A percentile compares a stretch with the other conserved stretches of the same genome.
These are phyloP conservation scores for Illadopsis cleaveri DNA, from an alignment of 2,113 vertebrate species.

Conservation along the genomic window DNA sequence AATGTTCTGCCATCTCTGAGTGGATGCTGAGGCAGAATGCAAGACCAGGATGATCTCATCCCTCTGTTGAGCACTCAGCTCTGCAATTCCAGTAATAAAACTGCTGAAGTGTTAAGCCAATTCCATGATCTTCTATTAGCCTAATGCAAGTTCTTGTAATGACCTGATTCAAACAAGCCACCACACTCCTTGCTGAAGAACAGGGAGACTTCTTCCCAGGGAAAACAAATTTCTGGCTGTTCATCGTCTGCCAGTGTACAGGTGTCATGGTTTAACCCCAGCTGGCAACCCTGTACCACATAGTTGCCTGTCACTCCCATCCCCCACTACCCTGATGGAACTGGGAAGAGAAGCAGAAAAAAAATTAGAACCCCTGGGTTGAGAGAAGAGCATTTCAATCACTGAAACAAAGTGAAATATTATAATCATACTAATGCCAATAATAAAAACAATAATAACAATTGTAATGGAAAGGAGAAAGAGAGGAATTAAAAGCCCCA, in stretches of 20 bases:
- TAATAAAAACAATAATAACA: not conserved
- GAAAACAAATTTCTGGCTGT: not conserved
- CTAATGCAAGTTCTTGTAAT: not conserved
- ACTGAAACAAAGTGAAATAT: not conserved
- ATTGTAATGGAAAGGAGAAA: not conserved
- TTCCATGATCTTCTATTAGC: not conserved
- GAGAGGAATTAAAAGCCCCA: not conserved
- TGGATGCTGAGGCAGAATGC: not conserved
- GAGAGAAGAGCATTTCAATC: not conserved
- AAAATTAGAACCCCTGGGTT: not conserved
- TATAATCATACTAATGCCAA: not conserved
- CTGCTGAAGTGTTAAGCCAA: not conserved
- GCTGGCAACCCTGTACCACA: not conserved
- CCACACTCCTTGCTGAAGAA: not conserved
- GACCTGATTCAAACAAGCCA: not conserved
- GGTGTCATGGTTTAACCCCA: not conserved
- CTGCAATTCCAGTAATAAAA: not conserved
- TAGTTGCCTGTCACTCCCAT: not conserved
- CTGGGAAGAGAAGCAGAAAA: not conserved
- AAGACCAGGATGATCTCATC: not conserved
- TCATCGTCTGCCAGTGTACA: not conserved
- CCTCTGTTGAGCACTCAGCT: not conserved
- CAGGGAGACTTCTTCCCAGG: not conserved
- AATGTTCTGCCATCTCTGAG: not conserved
- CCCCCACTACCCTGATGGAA: not conserved